phyloP scores from a whole-genome alignment of 2,113 vertebrate genomes.

The Agapornis roseicollis region DNA sequence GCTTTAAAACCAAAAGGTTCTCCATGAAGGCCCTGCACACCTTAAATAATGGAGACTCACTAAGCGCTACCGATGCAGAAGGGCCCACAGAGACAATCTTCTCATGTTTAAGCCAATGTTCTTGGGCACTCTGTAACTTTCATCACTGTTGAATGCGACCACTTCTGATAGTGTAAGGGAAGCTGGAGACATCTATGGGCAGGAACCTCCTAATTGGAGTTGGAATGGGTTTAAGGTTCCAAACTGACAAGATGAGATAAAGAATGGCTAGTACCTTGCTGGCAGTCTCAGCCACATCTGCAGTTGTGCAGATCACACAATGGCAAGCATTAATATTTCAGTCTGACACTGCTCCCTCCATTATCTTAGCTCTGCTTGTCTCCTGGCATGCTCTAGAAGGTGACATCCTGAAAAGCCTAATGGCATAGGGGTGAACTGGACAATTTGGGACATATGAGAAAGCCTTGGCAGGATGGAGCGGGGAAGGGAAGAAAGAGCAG shows the following conservation, averaged over 20 bases:
- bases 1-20: not conserved
- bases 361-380: not conserved
- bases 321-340: fast-evolving
- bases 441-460: not conserved
- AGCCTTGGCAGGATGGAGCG: not conserved
- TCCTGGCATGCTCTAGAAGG: not conserved
- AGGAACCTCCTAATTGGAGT: not conserved
- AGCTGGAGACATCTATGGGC: not conserved
- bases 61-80: not conserved
- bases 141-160: not conserved
- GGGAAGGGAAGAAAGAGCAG: not conserved
- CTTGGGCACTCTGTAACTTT: not conserved
- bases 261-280: not conserved
- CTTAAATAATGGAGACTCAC: not conserved
- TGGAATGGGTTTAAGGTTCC: not conserved
- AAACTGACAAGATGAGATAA: not conserved
- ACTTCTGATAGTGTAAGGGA: not conserved
- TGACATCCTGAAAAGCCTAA: not conserved
- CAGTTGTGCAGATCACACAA: not conserved
- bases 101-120: not conserved
- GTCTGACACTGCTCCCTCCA: not conserved
- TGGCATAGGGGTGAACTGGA: not conserved
- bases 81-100: not conserved
- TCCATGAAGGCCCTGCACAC: not conserved
- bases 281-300: not conserved